Evolutionary conservation across 2,113 vertebrate species (phyloP), one percentile per base, ranked within the genome.

Genomic region (Dolichotis patagonum): DNA sequence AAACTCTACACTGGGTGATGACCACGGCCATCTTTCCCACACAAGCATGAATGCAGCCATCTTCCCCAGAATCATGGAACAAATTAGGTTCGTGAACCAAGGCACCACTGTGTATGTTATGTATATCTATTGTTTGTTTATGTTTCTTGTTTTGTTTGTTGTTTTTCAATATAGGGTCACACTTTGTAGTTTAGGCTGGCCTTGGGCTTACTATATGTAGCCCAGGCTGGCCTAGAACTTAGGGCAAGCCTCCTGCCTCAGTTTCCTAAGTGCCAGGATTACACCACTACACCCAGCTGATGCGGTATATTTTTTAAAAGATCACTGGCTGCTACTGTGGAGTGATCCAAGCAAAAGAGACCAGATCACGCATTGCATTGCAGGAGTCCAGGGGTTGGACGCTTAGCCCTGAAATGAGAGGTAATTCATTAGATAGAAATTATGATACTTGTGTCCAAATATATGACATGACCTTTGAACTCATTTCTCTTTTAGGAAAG

Each of bases 401-500:
- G 54, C 62, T 56, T 52, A 30, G 7, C n/a, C 62, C 56, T 2
- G 6, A 77, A 54, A 73, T 30, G 46, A 85, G 13, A 32, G 67
- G 60, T 41, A 49, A 78, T 62, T 62, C 41, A 56, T 60, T 30
- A 35, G 63, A 58, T 35, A 14, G 38, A 85, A 88, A 30, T n/a
- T 84, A 63, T 13, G 58, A 32, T 38, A 30, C 46, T 32, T 52
- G 16, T n/a, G 49, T 49, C 28, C 75, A 96, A 5, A 35, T 16
- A n/a, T 41, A 22, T 22, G 6, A 95, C 35, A 32, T 38, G 32
- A n/a, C 46, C 9, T 58, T 58, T 4, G 26, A 65, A 60, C 38
- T 38, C 3, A 3, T 95, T 78, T 90, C 12, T 32, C 84, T 84
- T 60, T 22, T 96, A 99, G 99, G 99, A 99, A 94, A 98, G 99